These are phyloP conservation scores for Anastrepha obliqua DNA, from an alignment of 1,140 invertebrate genomes.

Conservation along the genomic window DNA sequence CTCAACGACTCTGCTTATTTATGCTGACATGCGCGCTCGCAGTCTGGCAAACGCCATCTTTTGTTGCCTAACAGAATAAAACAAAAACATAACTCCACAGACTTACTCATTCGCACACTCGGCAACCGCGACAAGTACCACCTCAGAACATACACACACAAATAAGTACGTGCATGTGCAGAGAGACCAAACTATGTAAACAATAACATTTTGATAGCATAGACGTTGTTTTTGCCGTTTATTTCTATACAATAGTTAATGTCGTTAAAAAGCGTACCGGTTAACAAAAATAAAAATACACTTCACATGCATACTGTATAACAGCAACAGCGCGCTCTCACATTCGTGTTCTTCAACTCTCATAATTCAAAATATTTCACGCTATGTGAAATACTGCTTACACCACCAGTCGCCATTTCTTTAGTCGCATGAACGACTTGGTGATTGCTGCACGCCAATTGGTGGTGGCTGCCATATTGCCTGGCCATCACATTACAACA, in stretches of 20 bases:
- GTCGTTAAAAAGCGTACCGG: background rate
- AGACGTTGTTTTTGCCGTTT: background rate
- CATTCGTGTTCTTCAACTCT: background rate
- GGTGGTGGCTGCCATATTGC: slow-evolving; percentile 59
- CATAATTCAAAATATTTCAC: background rate
- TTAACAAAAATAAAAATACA: background rate
- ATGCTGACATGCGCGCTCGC: slow-evolving; percentile 2
- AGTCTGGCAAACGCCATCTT: slow-evolving; percentile 38
- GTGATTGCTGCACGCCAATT: slow-evolving; percentile 52
- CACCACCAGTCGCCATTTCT: slow-evolving; percentile 26
- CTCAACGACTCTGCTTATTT: background rate
- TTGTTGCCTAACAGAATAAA: background rate
- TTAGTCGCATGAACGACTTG: background rate
- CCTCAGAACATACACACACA: background rate
- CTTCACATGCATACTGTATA: background rate
- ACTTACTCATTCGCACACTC: background rate
- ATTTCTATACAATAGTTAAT: background rate
- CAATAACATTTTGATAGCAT: background rate
- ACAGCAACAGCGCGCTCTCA: background rate
- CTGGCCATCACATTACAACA: background rate
- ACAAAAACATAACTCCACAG: background rate
- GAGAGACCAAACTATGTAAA: slow-evolving; percentile 4
- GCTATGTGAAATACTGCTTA: background rate
- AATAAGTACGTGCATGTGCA: background rate
- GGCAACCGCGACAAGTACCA: background rate